Base-by-base conservation (phyloP, 2,797 vertebrate genomes). In the Caiman crocodilus region DNA sequence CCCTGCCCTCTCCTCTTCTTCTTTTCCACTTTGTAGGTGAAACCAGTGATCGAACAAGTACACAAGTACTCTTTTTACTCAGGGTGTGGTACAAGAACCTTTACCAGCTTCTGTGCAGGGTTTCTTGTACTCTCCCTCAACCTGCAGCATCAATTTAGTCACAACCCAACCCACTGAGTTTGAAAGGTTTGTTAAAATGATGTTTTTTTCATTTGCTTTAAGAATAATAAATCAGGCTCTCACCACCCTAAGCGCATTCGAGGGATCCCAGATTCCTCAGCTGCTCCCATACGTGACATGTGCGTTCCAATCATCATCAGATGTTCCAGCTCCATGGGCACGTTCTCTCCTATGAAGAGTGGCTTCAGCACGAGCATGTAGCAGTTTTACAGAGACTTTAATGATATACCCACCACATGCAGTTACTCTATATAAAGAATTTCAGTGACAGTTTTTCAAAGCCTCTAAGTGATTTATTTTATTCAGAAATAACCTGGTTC, bases 321-420 rank as follows among this genome's bases (percentile, higher is more conserved):
- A 5, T 61, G 59, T 15, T 79, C 9, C 30, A 60, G 25, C 30
- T 81, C 28, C 65, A 20, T 1, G 78, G 23, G 56, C 30, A 55
- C 32, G 56, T 25, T 5, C 64, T 82, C 25, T 67, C 58, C 56
- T 77, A 50, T 30, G 18, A 61, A 56, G 32, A 76, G 10, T 67
- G 15, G n/a, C 42, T 89, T 55, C 69, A 90, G 58, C 6, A 3
- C 6, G 82, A 89, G 56, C 32, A 50, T 63, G 56, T 84, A 90
- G 71, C 11, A 23, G 21, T 94, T 85, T 88, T 71, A 88, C 84
- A 94, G 26, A 74, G 30, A 55, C 63, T 91, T 93, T 73, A 60
- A 58, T 60, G n/a, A 76, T 30, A 26, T 0, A 3, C 32, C n/a
- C 63, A 88, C 67, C 18, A 85, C 21, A 50, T 25, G 78, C 56